These are phyloP conservation scores for Zaprionus ghesquierei DNA, from an alignment of 1,140 invertebrate species.

Conservation along the genomic window DNA sequence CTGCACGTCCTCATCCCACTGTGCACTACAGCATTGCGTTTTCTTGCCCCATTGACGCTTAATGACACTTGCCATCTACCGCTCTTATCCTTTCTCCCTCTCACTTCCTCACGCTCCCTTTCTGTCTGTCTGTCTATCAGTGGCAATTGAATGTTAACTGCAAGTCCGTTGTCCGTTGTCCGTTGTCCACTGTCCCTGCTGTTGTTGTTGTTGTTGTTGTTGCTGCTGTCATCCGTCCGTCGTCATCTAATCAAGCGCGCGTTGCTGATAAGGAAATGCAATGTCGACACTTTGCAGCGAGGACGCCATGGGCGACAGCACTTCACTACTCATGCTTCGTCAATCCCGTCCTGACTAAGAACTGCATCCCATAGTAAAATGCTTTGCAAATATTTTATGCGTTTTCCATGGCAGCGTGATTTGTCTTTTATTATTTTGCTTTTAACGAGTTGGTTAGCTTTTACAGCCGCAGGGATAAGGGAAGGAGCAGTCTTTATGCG, in stretches of 20 bases:
- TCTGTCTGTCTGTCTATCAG: slow-evolving; percentile 7
- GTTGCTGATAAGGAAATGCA: slow-evolving; percentile 67
- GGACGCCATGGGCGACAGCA: too few species aligned
- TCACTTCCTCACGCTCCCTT: neutral
- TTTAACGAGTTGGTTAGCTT: slow-evolving; percentile 23
- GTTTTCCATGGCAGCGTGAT: slow-evolving; percentile 34
- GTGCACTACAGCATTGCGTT: slow-evolving; percentile 38
- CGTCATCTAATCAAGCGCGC: slow-evolving; percentile 61
- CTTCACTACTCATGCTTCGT: neutral
- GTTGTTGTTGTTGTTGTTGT: too few species aligned
- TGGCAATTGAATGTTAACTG: slow-evolving; percentile 53
- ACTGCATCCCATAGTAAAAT: neutral
- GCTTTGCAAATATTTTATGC: slow-evolving; percentile 45
- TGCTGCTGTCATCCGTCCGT: slow-evolving; percentile 11
- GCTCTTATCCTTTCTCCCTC: slow-evolving; percentile 4
- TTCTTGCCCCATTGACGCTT: slow-evolving; percentile 62
- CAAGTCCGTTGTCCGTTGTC: slow-evolving; percentile 26
- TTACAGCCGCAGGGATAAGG: neutral
- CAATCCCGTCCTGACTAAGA: neutral
- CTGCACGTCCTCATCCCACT: slow-evolving; percentile 4
- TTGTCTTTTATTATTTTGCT: slow-evolving; percentile 47
- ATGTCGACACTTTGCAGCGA: slow-evolving; percentile 30
- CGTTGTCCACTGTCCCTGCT: slow-evolving; percentile 37
- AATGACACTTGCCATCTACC: slow-evolving; percentile 41
- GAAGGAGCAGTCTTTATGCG: neutral